Percentiles rank a stretch among this genome's conserved stretches.
Evolutionary conservation across 2,797 vertebrate species (phyloP).

Genomic region (Caiman crocodilus): DNA sequence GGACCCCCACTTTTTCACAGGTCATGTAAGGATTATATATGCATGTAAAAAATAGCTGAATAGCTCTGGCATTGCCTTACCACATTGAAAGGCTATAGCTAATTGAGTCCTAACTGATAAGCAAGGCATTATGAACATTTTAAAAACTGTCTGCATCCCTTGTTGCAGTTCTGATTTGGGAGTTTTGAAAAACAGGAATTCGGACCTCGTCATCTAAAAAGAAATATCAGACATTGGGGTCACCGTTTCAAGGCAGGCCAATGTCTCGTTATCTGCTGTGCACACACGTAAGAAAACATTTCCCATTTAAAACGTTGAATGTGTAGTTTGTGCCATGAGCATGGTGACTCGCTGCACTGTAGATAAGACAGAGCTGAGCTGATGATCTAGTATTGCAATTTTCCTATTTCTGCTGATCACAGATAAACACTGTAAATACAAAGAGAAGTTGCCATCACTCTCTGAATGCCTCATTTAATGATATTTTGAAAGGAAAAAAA

Average conservation of each 20-base stretch:
- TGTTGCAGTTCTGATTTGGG: background rate
- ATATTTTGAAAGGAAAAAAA: background rate
- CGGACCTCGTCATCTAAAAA: background rate
- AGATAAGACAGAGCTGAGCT: background rate
- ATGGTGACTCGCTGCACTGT: background rate
- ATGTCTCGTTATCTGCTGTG: background rate
- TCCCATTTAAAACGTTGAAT: background rate
- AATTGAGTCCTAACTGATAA: background rate
- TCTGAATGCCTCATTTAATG: constrained; percentile 47
- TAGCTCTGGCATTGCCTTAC: background rate
- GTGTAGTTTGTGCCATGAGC: background rate
- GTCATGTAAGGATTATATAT: background rate
- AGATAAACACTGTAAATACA: constrained; percentile 25
- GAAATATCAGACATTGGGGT: background rate
- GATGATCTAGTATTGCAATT: background rate
- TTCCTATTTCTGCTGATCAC: constrained; percentile 28
- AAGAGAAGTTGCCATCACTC: constrained; percentile 9
- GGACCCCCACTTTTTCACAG: background rate
- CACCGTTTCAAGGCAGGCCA: background rate
- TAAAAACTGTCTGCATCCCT: background rate
- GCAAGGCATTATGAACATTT: background rate
- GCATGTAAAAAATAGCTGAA: background rate
- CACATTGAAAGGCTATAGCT: background rate
- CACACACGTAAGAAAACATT: background rate
- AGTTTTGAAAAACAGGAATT: background rate